phyloP scores from a whole-genome alignment of 2,113 vertebrate genomes.

The Cairina moschata region DNA sequence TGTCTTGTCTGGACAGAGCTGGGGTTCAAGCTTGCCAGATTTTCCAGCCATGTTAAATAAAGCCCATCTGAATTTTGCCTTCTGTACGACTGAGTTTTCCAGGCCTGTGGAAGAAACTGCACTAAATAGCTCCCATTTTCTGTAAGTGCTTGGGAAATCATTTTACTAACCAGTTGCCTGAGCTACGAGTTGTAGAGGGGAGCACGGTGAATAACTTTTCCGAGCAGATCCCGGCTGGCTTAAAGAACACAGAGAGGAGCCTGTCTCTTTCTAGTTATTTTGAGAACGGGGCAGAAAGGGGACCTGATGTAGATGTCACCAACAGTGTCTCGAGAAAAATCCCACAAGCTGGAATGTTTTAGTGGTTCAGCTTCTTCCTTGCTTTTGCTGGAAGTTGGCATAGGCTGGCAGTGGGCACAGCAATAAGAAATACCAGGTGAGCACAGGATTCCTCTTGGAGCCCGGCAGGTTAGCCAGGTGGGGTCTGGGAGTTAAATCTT shows the following conservation, averaged over 20 bases:
- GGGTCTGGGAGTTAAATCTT: not conserved
- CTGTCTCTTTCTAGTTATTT: not conserved
- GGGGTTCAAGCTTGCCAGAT: slow-evolving; percentile 1
- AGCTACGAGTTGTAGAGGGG: not conserved
- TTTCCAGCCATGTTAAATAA: slow-evolving; percentile 4
- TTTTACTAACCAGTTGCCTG: slow-evolving; percentile 19
- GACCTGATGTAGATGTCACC: not conserved
- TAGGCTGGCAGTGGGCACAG: not conserved
- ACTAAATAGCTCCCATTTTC: slow-evolving; percentile 20
- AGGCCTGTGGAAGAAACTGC: not conserved
- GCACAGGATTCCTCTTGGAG: not conserved
- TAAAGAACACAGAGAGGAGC: not conserved
- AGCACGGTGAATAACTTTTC: not conserved
- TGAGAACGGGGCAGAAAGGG: not conserved
- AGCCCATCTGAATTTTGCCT: slow-evolving; percentile 4
- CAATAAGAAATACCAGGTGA: not conserved
- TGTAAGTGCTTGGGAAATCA: not conserved
- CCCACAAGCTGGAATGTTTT: not conserved
- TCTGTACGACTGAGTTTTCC: not conserved
- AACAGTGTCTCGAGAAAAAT: not conserved
- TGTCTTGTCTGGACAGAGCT: not conserved
- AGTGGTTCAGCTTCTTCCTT: not conserved
- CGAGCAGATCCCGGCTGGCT: not conserved
- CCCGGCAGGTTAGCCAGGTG: not conserved
- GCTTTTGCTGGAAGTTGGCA: not conserved